Conservation (phyloP, 2,888 invertebrate genomes). For the Philonicus albiceps region DNA sequence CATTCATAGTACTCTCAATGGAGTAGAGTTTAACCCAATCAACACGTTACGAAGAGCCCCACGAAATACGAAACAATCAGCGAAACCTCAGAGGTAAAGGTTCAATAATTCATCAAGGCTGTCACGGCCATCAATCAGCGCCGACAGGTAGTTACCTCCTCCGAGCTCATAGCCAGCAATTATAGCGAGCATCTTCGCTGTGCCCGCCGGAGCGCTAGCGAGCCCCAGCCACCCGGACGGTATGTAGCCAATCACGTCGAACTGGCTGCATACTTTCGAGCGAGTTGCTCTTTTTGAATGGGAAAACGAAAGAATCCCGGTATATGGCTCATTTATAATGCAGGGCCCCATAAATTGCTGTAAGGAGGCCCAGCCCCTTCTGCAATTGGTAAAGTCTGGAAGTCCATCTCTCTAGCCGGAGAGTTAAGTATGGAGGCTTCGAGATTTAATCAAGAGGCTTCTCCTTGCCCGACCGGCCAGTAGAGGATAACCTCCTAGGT, state of each 20-base stretch:
- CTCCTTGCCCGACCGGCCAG: background rate
- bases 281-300: background rate
- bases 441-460: conserved; percentile 12
- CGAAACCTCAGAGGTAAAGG: background rate
- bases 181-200: background rate
- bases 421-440: background rate
- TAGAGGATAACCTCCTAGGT: background rate
- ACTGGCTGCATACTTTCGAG: background rate
- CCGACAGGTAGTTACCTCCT: conserved; percentile 37
- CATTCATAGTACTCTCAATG: background rate
- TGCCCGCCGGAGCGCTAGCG: background rate
- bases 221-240: background rate
- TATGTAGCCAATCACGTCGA: conserved; percentile 26
- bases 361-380: conserved; percentile 23
- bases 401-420: conserved; percentile 15
- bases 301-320: background rate
- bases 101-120: conserved; percentile 42
- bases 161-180: conserved; percentile 15
- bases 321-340: conserved; percentile 26
- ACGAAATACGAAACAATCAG: background rate
- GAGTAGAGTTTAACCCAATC: background rate
- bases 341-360: conserved; percentile 34
- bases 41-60: background rate
- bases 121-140: conserved; percentile 40
- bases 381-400: conserved; percentile 34